Percentiles rank a stretch among this genome's conserved stretches.
Conservation (phyloP, 2,797 vertebrate species). For the Dipus sagitta region DNA sequence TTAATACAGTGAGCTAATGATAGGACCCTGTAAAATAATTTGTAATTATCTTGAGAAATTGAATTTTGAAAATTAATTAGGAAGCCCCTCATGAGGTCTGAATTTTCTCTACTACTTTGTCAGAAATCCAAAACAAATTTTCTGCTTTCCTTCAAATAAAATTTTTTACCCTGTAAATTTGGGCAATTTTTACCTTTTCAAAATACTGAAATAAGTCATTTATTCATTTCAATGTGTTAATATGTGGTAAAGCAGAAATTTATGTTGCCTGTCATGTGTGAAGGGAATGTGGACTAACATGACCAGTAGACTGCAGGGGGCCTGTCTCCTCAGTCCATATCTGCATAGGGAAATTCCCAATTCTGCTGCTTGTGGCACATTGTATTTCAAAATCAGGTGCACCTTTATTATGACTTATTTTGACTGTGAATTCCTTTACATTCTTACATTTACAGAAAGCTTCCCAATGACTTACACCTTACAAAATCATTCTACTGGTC, state of each 20-base stretch:
- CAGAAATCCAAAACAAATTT: slow-evolving; percentile 55
- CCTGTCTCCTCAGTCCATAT: neutral
- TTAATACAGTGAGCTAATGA: slow-evolving; percentile 42
- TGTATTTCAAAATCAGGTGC: neutral
- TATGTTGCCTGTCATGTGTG: neutral
- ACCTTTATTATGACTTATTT: neutral
- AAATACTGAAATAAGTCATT: slow-evolving; percentile 16
- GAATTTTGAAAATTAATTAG: slow-evolving; percentile 43
- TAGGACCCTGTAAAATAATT: neutral
- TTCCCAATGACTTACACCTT: neutral
- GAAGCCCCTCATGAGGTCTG: neutral
- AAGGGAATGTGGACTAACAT: neutral
- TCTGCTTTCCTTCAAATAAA: neutral
- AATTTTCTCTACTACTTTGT: neutral
- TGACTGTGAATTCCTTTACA: neutral
- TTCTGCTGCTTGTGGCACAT: neutral
- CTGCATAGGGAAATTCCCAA: neutral
- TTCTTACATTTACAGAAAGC: neutral
- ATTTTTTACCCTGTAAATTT: neutral
- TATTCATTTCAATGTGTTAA: slow-evolving; percentile 20
- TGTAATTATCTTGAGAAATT: slow-evolving; percentile 53
- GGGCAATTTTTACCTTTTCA: neutral
- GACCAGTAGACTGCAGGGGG: neutral
- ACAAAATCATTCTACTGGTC: neutral
- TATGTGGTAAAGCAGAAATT: neutral